Conservation (phyloP, 2,888 invertebrate species). For the Serrognathus titanus region DNA sequence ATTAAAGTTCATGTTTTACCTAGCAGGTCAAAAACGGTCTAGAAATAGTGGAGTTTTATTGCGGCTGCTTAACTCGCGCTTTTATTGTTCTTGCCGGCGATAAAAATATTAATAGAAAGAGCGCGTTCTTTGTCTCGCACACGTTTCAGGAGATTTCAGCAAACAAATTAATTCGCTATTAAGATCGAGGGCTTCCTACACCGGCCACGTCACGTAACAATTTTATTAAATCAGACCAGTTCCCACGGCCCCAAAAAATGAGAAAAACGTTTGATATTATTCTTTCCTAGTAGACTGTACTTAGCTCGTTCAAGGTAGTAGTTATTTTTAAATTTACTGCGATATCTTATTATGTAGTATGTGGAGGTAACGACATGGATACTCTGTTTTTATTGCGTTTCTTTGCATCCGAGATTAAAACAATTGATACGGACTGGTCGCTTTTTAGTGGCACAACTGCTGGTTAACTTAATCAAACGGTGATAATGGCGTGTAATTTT, state of each 20-base stretch:
- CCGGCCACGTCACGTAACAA: background rate
- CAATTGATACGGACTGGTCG: background rate
- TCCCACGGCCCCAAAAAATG: background rate
- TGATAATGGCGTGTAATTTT: too few relatives aligned
- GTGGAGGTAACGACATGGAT: background rate
- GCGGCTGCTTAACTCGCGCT: background rate
- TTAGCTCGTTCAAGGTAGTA: conserved; percentile 1
- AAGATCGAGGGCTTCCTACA: background rate
- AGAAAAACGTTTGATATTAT: background rate
- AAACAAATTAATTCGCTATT: too few relatives aligned
- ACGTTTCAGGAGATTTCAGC: too few relatives aligned
- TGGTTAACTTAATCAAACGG: too few relatives aligned
- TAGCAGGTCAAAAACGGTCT: background rate
- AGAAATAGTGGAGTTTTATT: background rate
- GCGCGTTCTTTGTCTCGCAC: too few relatives aligned
- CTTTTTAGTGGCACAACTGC: too few relatives aligned
- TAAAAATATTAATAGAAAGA: too few relatives aligned
- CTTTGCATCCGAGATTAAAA: background rate
- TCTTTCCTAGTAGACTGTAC: background rate
- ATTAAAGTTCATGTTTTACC: conserved; percentile 6
- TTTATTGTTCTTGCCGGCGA: too few relatives aligned
- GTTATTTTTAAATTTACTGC: conserved; percentile 3
- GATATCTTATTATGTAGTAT: background rate
- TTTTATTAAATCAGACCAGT: background rate
- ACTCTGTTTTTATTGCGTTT: background rate